Base-by-base conservation (phyloP, 2,113 vertebrate species). In the Albula goreensis region DNA sequence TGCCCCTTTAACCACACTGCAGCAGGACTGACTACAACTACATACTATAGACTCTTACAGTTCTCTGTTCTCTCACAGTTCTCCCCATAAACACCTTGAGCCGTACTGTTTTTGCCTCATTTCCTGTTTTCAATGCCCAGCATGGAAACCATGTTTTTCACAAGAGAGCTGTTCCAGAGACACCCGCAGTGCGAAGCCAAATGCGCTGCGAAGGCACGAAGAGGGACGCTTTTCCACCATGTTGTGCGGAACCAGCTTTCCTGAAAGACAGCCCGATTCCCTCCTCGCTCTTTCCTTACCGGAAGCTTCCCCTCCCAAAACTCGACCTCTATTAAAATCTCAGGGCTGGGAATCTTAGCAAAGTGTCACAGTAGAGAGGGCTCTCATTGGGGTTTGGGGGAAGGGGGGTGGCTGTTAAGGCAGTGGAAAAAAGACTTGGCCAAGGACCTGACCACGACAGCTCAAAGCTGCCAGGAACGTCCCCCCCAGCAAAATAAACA, bases 111-210 rank as follows among this genome's bases (percentile, higher is more conserved):
- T 90, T 92, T 93, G 91, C 87, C 88, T 87, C 89, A 78, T 89
- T 93, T 93, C 92, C 92, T 92, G 91, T 92, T 94, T 93, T 91
- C 77, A 60, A 50, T 57, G 89, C 85, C 85, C 60, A 83, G 50
- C 4, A 66, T 3, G 52, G 88, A 66, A 66, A 66, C 60, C 19
- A 66, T 66, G 31, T 41, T 66, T 66, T 66, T 66, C 60, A 66
- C 60, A 66, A 66, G 17, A 66, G 22, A 66, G 22, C 15, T 66
- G 60, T 66, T 66, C 60, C 17, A 66, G 15, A 66, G 60, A 66
- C 22, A 19, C 17, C 60, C 22, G 60, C 15, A 66, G 60, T 15
- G 60, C 5, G 60, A 66, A 66, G 60, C 60, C 60, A 66, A 66
- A 19, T 19, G 22, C 15, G 19, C 60, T 19, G 5, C 6, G 1